Percentiles rank a stretch among this genome's conserved stretches.
Conservation (phyloP, 2,113 vertebrate species). For the Bambusicola thoracicus region DNA sequence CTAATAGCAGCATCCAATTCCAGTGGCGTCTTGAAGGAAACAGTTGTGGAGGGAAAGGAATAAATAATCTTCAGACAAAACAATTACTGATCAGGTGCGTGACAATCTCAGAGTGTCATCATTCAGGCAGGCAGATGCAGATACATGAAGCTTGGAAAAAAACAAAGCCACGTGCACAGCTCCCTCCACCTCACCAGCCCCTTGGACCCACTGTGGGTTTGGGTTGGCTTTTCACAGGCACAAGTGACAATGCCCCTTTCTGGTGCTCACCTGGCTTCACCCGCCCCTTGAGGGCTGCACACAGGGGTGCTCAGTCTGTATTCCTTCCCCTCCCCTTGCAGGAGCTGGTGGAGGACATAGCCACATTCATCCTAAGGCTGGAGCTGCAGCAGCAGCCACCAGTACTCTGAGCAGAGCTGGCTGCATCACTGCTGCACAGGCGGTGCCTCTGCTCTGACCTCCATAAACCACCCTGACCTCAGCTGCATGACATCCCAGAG, state of each 20-base stretch:
- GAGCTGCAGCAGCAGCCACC: rapidly evolving
- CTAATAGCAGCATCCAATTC: slow-evolving; percentile 75
- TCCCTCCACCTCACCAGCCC: background rate
- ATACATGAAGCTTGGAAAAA: background rate
- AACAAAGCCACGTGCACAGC: background rate
- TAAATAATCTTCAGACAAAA: slow-evolving; percentile 70
- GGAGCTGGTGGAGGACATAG: background rate
- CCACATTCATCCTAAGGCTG: rapidly evolving
- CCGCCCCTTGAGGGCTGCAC: background rate
- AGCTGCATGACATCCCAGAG: rapidly evolving
- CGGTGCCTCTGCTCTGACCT: background rate
- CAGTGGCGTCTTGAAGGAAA: slow-evolving; percentile 24
- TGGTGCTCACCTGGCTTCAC: background rate
- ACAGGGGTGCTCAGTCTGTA: background rate
- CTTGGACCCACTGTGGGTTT: background rate
- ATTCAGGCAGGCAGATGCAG: background rate
- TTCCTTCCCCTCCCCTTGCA: background rate
- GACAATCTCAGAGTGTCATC: background rate
- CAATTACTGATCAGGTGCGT: slow-evolving; percentile 70
- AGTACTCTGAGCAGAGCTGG: background rate
- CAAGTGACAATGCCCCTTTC: rapidly evolving
- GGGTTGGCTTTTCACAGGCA: rapidly evolving
- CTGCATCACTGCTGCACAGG: rapidly evolving
- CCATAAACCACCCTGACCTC: background rate
- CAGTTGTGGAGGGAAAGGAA: slow-evolving; percentile 14